Evolutionary conservation across 2,888 invertebrate genomes (phyloP).

Genomic region (Sphaeridia pumilis): DNA sequence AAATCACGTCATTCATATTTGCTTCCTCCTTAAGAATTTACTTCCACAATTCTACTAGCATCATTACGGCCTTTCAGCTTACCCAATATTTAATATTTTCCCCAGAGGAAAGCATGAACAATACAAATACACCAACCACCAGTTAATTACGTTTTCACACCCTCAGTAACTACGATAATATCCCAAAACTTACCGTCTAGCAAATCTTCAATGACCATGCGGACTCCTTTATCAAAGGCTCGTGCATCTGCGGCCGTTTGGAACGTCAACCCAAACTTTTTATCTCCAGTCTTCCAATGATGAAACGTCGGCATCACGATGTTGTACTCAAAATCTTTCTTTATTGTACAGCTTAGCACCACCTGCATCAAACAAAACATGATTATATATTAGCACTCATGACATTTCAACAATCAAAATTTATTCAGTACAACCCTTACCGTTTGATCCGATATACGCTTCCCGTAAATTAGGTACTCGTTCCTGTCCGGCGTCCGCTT

Average conservation of each 20-base stretch:
- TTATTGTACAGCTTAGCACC: conserved; percentile 85
- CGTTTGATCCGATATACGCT: conserved; percentile 81
- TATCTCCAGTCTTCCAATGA: conserved; percentile 93
- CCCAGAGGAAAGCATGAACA: neutral
- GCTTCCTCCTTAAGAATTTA: neutral
- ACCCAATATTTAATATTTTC: no score
- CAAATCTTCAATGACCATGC: conserved; percentile 77
- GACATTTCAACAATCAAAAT: neutral
- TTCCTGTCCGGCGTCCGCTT: conserved; percentile 48
- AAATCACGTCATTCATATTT: neutral
- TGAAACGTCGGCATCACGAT: conserved; percentile 98
- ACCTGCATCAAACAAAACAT: conserved; percentile 48
- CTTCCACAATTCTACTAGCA: neutral
- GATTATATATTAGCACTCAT: neutral
- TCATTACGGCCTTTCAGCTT: neutral
- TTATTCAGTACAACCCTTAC: conserved; percentile 47
- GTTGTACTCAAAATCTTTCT: conserved; percentile 91
- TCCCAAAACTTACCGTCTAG: conserved; percentile 61
- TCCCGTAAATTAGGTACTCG: conserved; percentile 87
- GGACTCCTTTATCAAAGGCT: conserved; percentile 84
- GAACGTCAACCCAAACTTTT: conserved; percentile 89
- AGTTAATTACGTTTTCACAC: no score
- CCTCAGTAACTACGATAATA: no score
- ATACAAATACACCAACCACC: no score
- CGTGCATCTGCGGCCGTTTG: conserved; percentile 89